Base-by-base conservation (phyloP, 2,888 invertebrate species). In the Euphydryas editha region DNA sequence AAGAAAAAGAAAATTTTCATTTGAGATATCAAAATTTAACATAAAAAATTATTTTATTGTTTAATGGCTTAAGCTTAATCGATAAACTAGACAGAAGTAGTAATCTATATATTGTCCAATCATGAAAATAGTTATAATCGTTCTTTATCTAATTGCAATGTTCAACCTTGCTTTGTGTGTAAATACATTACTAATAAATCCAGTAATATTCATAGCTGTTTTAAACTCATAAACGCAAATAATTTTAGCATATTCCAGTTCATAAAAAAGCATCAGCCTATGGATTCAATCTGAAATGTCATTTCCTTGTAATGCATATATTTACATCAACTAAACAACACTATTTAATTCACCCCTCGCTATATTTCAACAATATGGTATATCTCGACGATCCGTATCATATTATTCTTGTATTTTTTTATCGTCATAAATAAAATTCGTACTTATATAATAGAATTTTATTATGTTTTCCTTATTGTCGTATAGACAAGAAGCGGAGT, bases 321-420 rank as follows among this genome's bases (percentile, higher is more conserved):
- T 51, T 51, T 21, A 51, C 24, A n/a, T 51, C 49, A 54, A 54
- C 30, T n/a, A 36, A 17, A 61, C 21, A 39, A 42, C 51, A 17
- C 42, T 44, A 61, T 46, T 59, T 59, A 58, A 61, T 61, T 56
- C 65, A 57, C 61, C 61, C 60, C 44, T 36, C 24, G 39, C 39
- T 42, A 57, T 61, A 61, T 61, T 57, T 66, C 57, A 62, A 56
- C 56, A 62, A 56, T 62, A 62, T 62, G 15, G 47, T 55, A 44
- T 46, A 21, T 66, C 44, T 44, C 56, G 36, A 61, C 57, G 51
- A 62, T 54, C 57, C 51, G 54, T 62, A 58, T 62, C 20, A 30
- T 59, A 62, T 62, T 62, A 59, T 59, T 54, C 62, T 58, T 62
- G 46, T 54, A n/a, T n/a, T 44, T 67, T 62, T 67, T 62, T 51